These are phyloP conservation scores for Napeogenes sylphis DNA, from an alignment of 2,888 invertebrate species.

Conservation along the genomic window DNA sequence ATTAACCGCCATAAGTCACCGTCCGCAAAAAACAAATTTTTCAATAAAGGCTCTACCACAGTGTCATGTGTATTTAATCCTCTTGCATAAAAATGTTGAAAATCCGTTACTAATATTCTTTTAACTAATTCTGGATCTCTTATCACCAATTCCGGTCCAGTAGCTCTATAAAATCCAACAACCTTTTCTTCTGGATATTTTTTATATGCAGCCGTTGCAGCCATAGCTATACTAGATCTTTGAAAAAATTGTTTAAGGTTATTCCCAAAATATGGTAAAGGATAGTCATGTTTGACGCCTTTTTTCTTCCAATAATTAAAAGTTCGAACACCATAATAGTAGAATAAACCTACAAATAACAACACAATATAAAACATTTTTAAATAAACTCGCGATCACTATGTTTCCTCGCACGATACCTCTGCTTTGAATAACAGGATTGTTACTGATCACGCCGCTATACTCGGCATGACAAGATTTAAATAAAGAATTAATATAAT, in stretches of 20 bases:
- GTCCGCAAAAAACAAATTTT: conserved; percentile 63
- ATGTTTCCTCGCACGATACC: neutral
- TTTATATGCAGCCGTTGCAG: conserved; percentile 53
- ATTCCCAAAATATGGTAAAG: conserved; percentile 55
- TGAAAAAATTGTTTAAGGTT: conserved; percentile 53
- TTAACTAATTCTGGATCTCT: conserved; percentile 63
- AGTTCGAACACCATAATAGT: conserved; percentile 52
- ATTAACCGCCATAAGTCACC: conserved; percentile 64
- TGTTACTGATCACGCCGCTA: neutral
- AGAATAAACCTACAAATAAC: conserved; percentile 39
- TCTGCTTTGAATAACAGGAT: neutral
- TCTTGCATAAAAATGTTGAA: conserved; percentile 55
- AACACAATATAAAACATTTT: conserved; percentile 44
- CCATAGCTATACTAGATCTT: conserved; percentile 56
- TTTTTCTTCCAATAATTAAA: conserved; percentile 60
- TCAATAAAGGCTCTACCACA: conserved; percentile 57
- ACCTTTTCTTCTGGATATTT: conserved; percentile 62
- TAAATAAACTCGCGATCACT: neutral
- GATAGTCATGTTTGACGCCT: conserved; percentile 58
- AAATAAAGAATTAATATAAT: too few relatives aligned
- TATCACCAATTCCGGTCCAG: conserved; percentile 54
- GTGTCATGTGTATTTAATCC: conserved; percentile 55
- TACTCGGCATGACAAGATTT: too few relatives aligned
- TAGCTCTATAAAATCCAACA: conserved; percentile 58
- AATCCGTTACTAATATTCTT: conserved; percentile 57